These are phyloP conservation scores for Euspilapteryx auroguttella DNA, from an alignment of 2,888 invertebrate genomes.

Conservation along the genomic window DNA sequence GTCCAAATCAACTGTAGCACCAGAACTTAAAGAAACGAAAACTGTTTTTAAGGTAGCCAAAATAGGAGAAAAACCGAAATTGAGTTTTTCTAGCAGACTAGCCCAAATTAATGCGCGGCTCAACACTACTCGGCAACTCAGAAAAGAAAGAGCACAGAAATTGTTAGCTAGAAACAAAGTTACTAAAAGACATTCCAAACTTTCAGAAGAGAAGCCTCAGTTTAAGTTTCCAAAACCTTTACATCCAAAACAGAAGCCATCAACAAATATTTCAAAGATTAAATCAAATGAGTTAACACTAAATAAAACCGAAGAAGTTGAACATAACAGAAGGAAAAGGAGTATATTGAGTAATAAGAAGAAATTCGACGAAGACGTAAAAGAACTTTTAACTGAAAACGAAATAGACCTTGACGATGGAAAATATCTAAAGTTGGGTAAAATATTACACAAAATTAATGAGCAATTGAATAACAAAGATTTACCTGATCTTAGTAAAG, in stretches of 20 bases:
- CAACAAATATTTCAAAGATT: slow-evolving; percentile 1
- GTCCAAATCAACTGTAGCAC: too few relatives aligned
- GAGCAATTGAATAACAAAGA: slow-evolving; percentile 16
- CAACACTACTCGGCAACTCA: slow-evolving; percentile 1
- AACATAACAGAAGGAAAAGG: slow-evolving; percentile 1
- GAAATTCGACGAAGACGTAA: background rate
- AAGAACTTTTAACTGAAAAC: slow-evolving; percentile 15
- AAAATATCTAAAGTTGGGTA: slow-evolving; percentile 19
- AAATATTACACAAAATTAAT: slow-evolving; percentile 23
- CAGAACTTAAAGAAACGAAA: too few relatives aligned
- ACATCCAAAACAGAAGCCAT: slow-evolving; percentile 1
- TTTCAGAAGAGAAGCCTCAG: background rate
- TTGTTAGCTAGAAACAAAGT: slow-evolving; percentile 1
- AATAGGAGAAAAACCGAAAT: background rate
- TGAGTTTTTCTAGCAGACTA: background rate
- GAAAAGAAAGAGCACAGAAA: slow-evolving; percentile 2
- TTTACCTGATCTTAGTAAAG: slow-evolving; percentile 11
- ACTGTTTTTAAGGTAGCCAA: too few relatives aligned
- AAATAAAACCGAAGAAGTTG: too few relatives aligned
- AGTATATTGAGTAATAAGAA: background rate
- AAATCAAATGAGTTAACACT: too few relatives aligned
- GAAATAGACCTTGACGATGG: slow-evolving; percentile 17
- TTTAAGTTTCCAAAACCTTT: background rate
- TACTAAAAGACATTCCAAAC: background rate
- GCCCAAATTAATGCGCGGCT: slow-evolving; percentile 1